A percentile compares a stretch with the other conserved stretches of the same genome.
phyloP scores from a whole-genome alignment of 37 sponge, comb jelly and placozoan genomes.

The Diacarnus erythraeanus region DNA sequence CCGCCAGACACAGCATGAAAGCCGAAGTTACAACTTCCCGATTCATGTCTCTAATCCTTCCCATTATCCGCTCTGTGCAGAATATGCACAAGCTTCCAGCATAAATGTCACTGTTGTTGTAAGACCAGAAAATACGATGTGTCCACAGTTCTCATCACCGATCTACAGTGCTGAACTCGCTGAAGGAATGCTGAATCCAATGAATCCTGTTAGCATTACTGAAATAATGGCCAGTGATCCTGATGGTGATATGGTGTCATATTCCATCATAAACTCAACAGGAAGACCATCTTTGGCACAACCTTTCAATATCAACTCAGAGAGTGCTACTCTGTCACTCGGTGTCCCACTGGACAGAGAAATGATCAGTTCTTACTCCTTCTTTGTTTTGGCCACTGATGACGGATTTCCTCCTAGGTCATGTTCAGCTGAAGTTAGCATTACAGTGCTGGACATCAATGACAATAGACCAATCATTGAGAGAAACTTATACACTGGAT shows the following conservation, averaged over 20 bases:
- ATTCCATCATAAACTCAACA: neutral
- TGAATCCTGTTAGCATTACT: neutral
- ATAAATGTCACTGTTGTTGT: conserved; percentile 37
- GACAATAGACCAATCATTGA: conserved; percentile 53
- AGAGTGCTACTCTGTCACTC: conserved; percentile 8
- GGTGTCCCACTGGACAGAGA: conserved; percentile 57
- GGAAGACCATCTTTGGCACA: too few relatives aligned
- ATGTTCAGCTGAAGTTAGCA: conserved; percentile 5
- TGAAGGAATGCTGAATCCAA: conserved; percentile 1
- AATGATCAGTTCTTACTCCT: neutral
- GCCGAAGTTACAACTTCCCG: conserved; percentile 27
- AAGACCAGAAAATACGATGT: conserved; percentile 19
- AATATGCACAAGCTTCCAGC: conserved; percentile 19
- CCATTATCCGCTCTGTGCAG: conserved; percentile 8
- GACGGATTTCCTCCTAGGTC: conserved; percentile 32
- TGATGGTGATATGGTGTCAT: conserved; percentile 24
- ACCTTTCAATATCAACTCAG: conserved; percentile 31
- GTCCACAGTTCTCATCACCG: conserved; percentile 18
- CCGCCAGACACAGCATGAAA: neutral
- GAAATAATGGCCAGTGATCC: conserved; percentile 48
- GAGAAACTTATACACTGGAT: neutral
- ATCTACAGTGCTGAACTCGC: neutral
- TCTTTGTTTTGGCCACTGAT: conserved; percentile 55
- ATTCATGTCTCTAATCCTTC: conserved; percentile 24
- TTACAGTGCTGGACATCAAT: conserved; percentile 55